Conservation (phyloP, 2,797 vertebrate species). For the Microctenopoma lineatum region DNA sequence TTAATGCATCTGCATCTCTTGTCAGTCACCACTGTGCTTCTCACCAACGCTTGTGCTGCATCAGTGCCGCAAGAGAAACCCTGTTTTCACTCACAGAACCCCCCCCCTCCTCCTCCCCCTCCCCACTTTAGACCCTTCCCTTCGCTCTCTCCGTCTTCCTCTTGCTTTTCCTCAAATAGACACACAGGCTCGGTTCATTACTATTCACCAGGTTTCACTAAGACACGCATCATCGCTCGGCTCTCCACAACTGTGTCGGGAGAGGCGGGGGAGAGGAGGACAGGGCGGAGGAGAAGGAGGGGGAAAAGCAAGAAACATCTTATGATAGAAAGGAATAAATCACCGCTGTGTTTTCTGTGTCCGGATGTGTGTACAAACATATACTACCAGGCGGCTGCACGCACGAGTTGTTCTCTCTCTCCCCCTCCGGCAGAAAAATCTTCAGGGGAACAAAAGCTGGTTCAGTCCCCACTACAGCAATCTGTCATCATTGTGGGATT, state of each 20-base stretch:
- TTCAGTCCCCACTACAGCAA: slow-evolving; percentile 49
- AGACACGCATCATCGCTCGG: slow-evolving; percentile 79
- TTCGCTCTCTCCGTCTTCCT: slow-evolving; percentile 61
- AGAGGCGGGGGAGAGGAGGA: slow-evolving; percentile 36
- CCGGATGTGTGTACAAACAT: slow-evolving; percentile 65
- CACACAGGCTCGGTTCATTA: slow-evolving; percentile 85
- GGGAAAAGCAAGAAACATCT: slow-evolving; percentile 53
- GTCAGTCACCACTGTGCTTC: slow-evolving; percentile 65
- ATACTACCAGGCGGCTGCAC: slow-evolving; percentile 61
- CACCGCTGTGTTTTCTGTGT: slow-evolving; percentile 62
- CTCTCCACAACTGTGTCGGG: slow-evolving; percentile 71
- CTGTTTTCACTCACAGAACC: slow-evolving; percentile 66
- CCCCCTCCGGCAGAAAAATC: slow-evolving; percentile 52
- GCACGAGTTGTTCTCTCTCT: slow-evolving; percentile 53
- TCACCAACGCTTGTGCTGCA: slow-evolving; percentile 74
- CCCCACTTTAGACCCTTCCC: slow-evolving; percentile 45
- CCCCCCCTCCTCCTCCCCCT: slow-evolving; percentile 9
- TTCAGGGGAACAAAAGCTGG: slow-evolving; percentile 45
- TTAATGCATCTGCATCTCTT: slow-evolving; percentile 65
- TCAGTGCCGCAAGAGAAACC: slow-evolving; percentile 76
- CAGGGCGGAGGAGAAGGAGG: slow-evolving; percentile 28
- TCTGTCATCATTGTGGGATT: slow-evolving; percentile 50
- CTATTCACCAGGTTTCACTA: slow-evolving; percentile 85
- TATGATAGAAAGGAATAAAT: slow-evolving; percentile 72
- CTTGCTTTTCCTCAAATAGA: slow-evolving; percentile 80